A percentile compares a stretch with the other conserved stretches of the same genome.
phyloP scores from a whole-genome alignment of 2,888 invertebrate species.

The Euphydryas editha region DNA sequence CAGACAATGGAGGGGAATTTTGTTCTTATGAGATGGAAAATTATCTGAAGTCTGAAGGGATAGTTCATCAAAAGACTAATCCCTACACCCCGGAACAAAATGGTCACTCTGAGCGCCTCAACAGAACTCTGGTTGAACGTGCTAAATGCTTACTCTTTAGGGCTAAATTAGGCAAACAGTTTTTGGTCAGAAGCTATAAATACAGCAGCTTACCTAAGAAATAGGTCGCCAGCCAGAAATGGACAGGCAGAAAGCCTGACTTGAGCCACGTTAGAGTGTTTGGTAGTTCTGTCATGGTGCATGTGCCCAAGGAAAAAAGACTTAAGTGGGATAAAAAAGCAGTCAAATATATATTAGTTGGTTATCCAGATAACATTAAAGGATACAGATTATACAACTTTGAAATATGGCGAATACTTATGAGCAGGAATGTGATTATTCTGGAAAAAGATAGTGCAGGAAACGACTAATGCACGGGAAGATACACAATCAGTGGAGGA shows the following conservation, averaged over 20 bases:
- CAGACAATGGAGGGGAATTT: slow-evolving; percentile 30
- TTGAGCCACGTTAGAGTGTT: slow-evolving; percentile 39
- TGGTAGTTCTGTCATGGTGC: slow-evolving; percentile 36
- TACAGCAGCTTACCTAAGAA: slow-evolving; percentile 40
- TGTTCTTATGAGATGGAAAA: slow-evolving; percentile 22
- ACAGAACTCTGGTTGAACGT: slow-evolving; percentile 40
- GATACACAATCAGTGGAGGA: background rate
- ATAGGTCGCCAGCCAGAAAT: slow-evolving; percentile 35
- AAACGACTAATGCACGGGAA: slow-evolving; percentile 22
- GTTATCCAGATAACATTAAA: slow-evolving; percentile 45
- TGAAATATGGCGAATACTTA: slow-evolving; percentile 38
- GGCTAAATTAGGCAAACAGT: too few species aligned
- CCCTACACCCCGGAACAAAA: slow-evolving; percentile 44
- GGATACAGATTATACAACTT: slow-evolving; percentile 45
- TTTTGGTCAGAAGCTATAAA: slow-evolving; percentile 43
- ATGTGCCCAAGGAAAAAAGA: slow-evolving; percentile 21
- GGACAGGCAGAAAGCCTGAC: slow-evolving; percentile 42
- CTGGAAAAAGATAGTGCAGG: slow-evolving; percentile 36
- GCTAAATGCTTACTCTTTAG: too few species aligned
- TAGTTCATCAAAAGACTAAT: slow-evolving; percentile 43
- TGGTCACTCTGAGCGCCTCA: slow-evolving; percentile 39
- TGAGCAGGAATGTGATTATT: slow-evolving; percentile 33
- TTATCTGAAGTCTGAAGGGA: slow-evolving; percentile 30
- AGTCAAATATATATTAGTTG: slow-evolving; percentile 36
- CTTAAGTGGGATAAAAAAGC: slow-evolving; percentile 43